Base-by-base conservation (phyloP, 2,797 vertebrate species). In the Acrossocheilus fasciatus region DNA sequence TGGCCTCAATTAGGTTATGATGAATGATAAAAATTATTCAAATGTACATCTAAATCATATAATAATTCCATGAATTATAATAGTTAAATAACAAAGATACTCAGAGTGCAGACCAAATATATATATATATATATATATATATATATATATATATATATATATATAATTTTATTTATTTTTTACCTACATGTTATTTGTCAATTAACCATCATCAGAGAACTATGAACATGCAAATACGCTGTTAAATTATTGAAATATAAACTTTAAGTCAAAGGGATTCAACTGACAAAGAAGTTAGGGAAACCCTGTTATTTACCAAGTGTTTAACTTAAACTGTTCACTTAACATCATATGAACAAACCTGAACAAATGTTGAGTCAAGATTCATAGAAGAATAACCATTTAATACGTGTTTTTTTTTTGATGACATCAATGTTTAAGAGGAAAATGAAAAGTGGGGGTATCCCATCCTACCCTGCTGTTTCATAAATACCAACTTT, bases 401-500 rank as follows among this genome's bases (percentile, higher is more conserved):
- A 34, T 54, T 36, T 10, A 30, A 34, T 74, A 5, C 18, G 15
- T 52, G 8, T 34, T 11, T 75, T 54, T 18, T 45, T 12, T 36
- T 36, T 36, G 34, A 74, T 34, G 47, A 4, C 12, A 30, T n/a
- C 9, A 3, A 50, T 74, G 8, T 17, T 50, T 26, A 50, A 30
- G 17, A 8, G 26, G 15, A 47, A 26, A 47, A 74, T 30, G 0
- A 30, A 47, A 15, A 14, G 14, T 30, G 4, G 7, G 12, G 23
- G 20, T 23, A 70, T 14, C 12, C 45, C 45, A 45, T 75, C 15
- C 45, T 73, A 4, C 6, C 6, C 12, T 75, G 30, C 18, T 23
- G 36, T 57, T 39, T 39, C 2, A 6, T 66, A 15, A 66, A 15
- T 30, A 23, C 74, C 50, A 12, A 8, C 1, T 23, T 93, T 93